Base-by-base conservation (phyloP, 2,888 invertebrate genomes). In the Hirtodrosophila histrioides region DNA sequence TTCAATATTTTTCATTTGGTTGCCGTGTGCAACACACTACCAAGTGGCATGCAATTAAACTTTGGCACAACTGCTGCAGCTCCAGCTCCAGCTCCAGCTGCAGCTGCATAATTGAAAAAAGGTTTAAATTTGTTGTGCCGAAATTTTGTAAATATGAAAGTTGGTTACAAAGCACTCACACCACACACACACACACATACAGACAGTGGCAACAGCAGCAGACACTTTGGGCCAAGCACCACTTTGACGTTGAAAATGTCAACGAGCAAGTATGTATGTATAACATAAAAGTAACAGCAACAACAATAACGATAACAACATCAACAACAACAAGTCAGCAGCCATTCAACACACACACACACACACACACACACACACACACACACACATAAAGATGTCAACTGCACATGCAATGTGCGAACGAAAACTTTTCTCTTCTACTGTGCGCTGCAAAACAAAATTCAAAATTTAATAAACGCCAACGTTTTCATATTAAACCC, bases 391-490 rank as follows among this genome's bases (percentile, higher is more conserved):
- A 76, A 88, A 83, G 88, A 83, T 83, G 82, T 88, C 88, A 83
- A 76, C 86, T 83, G 88, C 82, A 87, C 67, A 69, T 83, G 86
- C 83, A 82, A 56, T 73, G 61, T 69, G 80, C 39, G 54, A 72
- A 43, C 65, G 69, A 70, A 73, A 83, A 85, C 50, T 70, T 86
- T 76, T 74, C 54, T 27, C 62, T 56, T 61, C 35, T 36, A 81
- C 45, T 66, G 61, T 61, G 57, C 36, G 45, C 66, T 54, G 63
- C 62, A 78, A 78, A 87, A 75, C 62, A 63, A 75, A 78, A 81
- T 81, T 78, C 62, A 63, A 75, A 78, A 81, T 81, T 78, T 84
- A 87, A 82, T 82, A 87, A 85, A 79, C 79, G 82, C 87, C 82
- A 82, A 68, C 77, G 75, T 46, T 69, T 69, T 87, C 76, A 72